These are phyloP conservation scores for Caenorhabditis panamensis DNA, from an alignment of 2,888 invertebrate species.

Conservation along the genomic window DNA sequence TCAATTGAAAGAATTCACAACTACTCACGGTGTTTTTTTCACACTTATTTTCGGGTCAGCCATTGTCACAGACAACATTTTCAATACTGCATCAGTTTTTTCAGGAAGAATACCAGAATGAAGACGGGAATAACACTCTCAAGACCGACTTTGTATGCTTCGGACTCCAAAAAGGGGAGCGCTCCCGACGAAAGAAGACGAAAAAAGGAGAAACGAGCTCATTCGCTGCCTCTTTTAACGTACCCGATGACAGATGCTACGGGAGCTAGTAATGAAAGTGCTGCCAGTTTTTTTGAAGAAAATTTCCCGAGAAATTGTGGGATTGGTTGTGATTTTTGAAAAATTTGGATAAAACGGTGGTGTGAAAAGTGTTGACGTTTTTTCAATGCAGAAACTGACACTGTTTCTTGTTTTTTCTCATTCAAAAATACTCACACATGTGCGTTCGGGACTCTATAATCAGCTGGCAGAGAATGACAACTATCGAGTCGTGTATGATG, in stretches of 20 bases:
- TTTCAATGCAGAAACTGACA: too few relatives aligned
- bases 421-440: slow-evolving; percentile 45
- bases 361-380: too few relatives aligned
- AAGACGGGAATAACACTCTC: slow-evolving; percentile 5
- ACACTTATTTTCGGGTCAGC: background rate
- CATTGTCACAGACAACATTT: background rate
- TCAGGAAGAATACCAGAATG: background rate
- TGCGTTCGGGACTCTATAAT: slow-evolving; percentile 51
- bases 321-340: too few relatives aligned
- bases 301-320: too few relatives aligned
- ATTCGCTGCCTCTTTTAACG: slow-evolving; percentile 32
- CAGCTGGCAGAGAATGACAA: slow-evolving; percentile 56
- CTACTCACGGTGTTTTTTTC: background rate
- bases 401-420: too few relatives aligned
- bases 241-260: background rate
- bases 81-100: background rate
- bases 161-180: slow-evolving; percentile 14
- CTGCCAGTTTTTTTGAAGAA: slow-evolving; percentile 11
- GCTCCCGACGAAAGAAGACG: slow-evolving; percentile 2
- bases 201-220: slow-evolving; percentile 23
- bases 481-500: slow-evolving; percentile 40
- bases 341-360: too few relatives aligned
- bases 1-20: background rate
- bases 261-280: slow-evolving; percentile 4
- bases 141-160: background rate